These are phyloP conservation scores for human DNA, from an alignment of 2,113 vertebrate genomes.

Conservation along the genomic window GRCh38 chr3:55022001-55022500, in stretches of 20 bases:
- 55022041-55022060: not conserved
- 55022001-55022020: not conserved
- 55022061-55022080: not conserved
- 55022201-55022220: not conserved
- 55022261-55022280: not conserved
- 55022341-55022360: not conserved
- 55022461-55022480: not conserved
- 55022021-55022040: not conserved
- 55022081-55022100: not conserved
- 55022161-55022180: not conserved
- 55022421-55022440: not conserved
- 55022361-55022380: not conserved
- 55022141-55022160: not conserved
- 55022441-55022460: not conserved
- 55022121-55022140: not conserved
- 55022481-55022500: not conserved
- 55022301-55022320: not conserved
- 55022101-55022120: not conserved
- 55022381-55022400: not conserved
- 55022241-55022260: not conserved
- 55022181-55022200: not conserved
- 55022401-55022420: not conserved
- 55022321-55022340: not conserved
- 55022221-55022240: not conserved
- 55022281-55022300: not conserved